These are phyloP conservation scores for Dendrolimus pini DNA, from an alignment of 2,888 invertebrate species.

Conservation along the genomic window DNA sequence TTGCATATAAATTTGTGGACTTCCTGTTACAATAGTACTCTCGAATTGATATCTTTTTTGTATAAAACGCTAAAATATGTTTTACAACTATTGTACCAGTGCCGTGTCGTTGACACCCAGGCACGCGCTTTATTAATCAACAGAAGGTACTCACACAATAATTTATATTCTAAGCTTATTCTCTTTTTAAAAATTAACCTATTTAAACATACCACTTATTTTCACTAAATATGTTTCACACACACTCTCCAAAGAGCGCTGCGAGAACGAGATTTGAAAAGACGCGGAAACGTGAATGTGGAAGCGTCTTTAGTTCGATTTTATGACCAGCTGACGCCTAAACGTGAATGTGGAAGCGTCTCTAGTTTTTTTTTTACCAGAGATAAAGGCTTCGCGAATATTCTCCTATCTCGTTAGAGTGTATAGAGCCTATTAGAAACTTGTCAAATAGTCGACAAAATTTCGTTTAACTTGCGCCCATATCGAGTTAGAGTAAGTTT, in stretches of 20 bases:
- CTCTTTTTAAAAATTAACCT: conserved; percentile 61
- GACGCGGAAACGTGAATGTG: conserved; percentile 11
- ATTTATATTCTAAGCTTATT: conserved; percentile 67
- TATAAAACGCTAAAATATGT: conserved; percentile 71
- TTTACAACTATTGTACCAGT: conserved; percentile 65
- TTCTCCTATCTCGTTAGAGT: too few species aligned
- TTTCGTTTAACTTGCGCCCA: too few species aligned
- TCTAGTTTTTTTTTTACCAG: too few species aligned
- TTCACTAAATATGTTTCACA: conserved; percentile 50
- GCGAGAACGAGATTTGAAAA: conserved; percentile 32
- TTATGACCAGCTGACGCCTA: conserved; percentile 11
- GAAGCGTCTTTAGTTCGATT: too few species aligned
- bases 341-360: too few species aligned
- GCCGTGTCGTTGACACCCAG: conserved; percentile 5
- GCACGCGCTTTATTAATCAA: conserved; percentile 25
- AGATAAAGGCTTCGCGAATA: too few species aligned
- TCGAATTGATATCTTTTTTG: conserved; percentile 64
- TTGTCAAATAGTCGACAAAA: too few species aligned
- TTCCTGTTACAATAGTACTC: conserved; percentile 74
- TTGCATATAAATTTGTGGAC: conserved; percentile 77
- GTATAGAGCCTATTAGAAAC: too few species aligned
- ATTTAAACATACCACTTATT: conserved; percentile 62
- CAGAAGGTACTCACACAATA: conserved; percentile 74
- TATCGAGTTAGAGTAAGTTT: too few species aligned
- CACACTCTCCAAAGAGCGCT: conserved; percentile 43